These are phyloP conservation scores for Bathynomus jamesi DNA, from an alignment of 1,140 invertebrate species.

Conservation along the genomic window DNA sequence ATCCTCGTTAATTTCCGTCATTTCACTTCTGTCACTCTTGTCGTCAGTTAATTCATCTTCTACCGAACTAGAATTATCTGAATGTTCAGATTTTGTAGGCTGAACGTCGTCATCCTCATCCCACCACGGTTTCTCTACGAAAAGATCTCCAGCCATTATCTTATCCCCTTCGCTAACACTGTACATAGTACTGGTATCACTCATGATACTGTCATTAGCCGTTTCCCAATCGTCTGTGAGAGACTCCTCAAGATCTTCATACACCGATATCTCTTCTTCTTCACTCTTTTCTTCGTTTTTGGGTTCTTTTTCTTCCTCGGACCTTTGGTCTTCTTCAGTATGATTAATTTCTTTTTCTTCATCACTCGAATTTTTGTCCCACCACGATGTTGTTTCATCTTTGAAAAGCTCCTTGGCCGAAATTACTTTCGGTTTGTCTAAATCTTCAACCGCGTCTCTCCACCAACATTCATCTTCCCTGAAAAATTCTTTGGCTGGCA, in stretches of 20 bases:
- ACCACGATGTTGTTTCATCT: background rate
- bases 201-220: background rate
- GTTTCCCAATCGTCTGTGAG: background rate
- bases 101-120: background rate
- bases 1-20: background rate
- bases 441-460: constrained; percentile 8
- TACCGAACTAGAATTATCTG: background rate
- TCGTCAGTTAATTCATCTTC: background rate
- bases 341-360: background rate
- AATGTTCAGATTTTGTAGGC: too few relatives aligned
- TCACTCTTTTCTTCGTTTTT: background rate
- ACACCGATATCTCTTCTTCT: background rate
- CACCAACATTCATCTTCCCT: constrained; percentile 19
- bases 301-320: background rate
- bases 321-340: background rate
- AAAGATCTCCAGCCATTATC: background rate
- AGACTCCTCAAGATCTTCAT: background rate
- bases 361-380: background rate
- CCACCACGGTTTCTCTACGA: background rate
- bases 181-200: background rate
- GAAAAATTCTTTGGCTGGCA: constrained; percentile 18
- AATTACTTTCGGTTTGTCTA: constrained; percentile 11
- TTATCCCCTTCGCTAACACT: background rate
- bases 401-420: constrained; percentile 15
- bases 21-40: background rate